Percentiles rank a stretch among this genome's conserved stretches.
Conservation (phyloP, 2,888 invertebrate genomes). For the Thecocarcelia acutangulata region DNA sequence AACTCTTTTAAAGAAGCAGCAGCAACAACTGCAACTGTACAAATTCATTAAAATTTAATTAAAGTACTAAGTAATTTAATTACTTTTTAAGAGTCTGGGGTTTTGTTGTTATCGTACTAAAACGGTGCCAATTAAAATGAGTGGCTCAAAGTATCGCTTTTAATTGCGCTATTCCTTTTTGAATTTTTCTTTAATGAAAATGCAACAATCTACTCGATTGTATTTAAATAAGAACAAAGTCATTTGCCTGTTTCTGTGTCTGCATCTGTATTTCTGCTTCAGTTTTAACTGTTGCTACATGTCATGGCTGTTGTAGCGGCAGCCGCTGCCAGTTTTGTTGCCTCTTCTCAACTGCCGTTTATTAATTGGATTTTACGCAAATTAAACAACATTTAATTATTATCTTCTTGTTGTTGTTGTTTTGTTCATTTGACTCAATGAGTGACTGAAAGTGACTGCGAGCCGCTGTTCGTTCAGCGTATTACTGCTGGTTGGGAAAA, state of each 20-base stretch:
- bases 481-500: constrained; percentile 5
- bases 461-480: not conserved
- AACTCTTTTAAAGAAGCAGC: not conserved
- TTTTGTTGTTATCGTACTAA: constrained; percentile 40
- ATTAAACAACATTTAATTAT: constrained; percentile 73
- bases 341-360: constrained; percentile 40
- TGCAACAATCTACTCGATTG: constrained; percentile 36
- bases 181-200: constrained; percentile 27
- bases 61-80: constrained; percentile 38
- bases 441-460: constrained; percentile 25
- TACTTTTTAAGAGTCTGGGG: constrained; percentile 3
- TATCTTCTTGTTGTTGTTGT: constrained; percentile 17
- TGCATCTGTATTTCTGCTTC: not conserved
- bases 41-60: constrained; percentile 40
- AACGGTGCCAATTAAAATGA: constrained; percentile 61
- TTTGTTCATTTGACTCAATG: constrained; percentile 17
- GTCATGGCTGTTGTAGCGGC: not conserved
- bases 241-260: not conserved
- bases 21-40: constrained; percentile 8
- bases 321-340: not conserved
- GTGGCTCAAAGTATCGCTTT: constrained; percentile 34
- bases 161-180: not conserved
- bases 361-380: constrained; percentile 77
- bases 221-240: not conserved
- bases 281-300: constrained; percentile 24